phyloP scores from a whole-genome alignment of 2,113 vertebrate genomes.

The Megalops atlanticus region DNA sequence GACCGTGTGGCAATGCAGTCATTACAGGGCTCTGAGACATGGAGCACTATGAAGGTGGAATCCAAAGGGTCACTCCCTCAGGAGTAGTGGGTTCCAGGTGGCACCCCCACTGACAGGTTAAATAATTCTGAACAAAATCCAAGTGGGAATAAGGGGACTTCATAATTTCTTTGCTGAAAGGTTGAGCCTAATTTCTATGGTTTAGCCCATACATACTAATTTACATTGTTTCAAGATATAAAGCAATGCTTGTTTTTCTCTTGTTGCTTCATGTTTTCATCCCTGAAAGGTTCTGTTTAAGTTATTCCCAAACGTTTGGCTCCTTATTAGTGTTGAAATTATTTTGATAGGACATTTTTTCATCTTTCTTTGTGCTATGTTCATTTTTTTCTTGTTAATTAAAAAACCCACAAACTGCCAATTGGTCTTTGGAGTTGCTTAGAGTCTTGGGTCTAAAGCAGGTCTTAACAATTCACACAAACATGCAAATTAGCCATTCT shows the following conservation, averaged over 20 bases:
- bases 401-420: not conserved
- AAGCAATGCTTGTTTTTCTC: not conserved
- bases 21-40: not conserved
- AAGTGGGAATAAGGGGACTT: not conserved
- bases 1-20: not conserved
- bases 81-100: not conserved
- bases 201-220: not conserved
- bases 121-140: not conserved
- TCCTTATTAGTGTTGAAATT: slow-evolving; percentile 4
- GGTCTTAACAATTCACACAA: not conserved
- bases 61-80: not conserved
- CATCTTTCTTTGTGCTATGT: not conserved
- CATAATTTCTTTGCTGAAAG: not conserved
- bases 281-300: not conserved
- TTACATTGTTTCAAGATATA: not conserved
- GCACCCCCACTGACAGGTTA: not conserved
- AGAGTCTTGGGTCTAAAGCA: not conserved
- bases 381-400: not conserved
- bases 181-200: not conserved
- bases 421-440: not conserved
- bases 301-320: not conserved
- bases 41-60: not conserved
- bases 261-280: not conserved
- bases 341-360: not conserved
- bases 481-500: not conserved